These are phyloP conservation scores for Actinia equina DNA, from an alignment of 64 coral and sea anemone species.

Conservation along the genomic window DNA sequence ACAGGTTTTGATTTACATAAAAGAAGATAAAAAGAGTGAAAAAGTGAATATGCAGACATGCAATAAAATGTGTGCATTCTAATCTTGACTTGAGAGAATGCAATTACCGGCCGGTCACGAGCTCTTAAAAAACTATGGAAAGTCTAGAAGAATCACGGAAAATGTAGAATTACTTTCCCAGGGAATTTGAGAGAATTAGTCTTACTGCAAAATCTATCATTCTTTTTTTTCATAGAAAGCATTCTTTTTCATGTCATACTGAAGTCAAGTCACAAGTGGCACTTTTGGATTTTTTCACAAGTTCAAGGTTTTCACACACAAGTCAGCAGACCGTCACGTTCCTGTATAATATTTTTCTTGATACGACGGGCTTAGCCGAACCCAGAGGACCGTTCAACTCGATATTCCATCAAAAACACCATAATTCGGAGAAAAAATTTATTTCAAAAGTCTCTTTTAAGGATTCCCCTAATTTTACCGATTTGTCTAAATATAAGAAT, in stretches of 20 bases:
- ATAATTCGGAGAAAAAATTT: not conserved
- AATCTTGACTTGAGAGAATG: no score
- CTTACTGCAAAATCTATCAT: no score
- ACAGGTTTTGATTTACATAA: no score
- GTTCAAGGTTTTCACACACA: not conserved
- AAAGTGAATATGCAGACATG: no score
- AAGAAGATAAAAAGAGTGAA: no score
- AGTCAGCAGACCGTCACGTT: conserved; percentile 10
- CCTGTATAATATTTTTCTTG: not conserved
- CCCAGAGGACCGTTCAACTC: not conserved
- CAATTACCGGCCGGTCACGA: no score
- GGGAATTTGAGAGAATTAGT: no score
- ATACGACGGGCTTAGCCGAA: not conserved
- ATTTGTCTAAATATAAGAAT: not conserved
- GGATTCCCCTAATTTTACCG: not conserved
- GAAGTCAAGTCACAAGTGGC: not conserved
- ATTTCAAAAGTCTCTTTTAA: not conserved
- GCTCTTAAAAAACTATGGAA: no score
- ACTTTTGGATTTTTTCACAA: not conserved
- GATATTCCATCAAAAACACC: not conserved
- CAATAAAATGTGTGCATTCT: no score
- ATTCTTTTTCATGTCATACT: not conserved
- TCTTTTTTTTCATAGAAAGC: not conserved
- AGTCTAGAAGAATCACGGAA: no score
- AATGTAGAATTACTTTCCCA: no score